Evolutionary conservation across 2,113 vertebrate species (phyloP).

Genomic region (Heteronetta atricapilla): DNA sequence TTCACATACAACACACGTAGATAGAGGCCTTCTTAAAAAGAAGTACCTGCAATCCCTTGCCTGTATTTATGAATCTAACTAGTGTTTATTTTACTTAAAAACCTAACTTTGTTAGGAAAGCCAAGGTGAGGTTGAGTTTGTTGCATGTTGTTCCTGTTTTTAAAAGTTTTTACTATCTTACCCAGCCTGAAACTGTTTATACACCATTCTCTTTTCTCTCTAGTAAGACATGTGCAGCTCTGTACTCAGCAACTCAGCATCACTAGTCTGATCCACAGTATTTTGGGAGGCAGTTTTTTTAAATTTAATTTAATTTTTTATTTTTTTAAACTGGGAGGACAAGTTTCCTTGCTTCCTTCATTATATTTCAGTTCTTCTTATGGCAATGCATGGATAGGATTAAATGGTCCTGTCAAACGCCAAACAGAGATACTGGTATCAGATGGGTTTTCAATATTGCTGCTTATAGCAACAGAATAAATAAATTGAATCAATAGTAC

Average conservation of each 20-base stretch:
- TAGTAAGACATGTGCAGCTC: background rate
- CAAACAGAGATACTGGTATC: slow-evolving; percentile 58
- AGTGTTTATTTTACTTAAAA: background rate
- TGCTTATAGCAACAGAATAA: slow-evolving; percentile 57
- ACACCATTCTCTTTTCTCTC: background rate
- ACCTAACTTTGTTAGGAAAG: background rate
- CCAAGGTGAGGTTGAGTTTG: background rate
- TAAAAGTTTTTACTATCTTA: background rate
- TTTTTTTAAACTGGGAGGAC: slow-evolving; percentile 40
- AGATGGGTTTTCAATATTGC: slow-evolving; percentile 70
- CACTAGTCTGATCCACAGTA: background rate
- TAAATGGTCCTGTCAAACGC: slow-evolving; percentile 65
- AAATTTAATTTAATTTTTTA: background rate
- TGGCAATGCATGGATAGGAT: slow-evolving; percentile 34
- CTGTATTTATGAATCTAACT: background rate
- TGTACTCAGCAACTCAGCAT: slow-evolving; percentile 4
- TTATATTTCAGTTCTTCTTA: slow-evolving; percentile 54
- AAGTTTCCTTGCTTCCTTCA: slow-evolving; percentile 29
- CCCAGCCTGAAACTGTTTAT: background rate
- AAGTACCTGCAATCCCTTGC: background rate
- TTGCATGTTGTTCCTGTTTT: background rate
- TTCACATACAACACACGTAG: rapidly evolving
- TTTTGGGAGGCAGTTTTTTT: slow-evolving; percentile 11
- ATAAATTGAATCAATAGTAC: slow-evolving; percentile 64
- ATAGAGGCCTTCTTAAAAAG: background rate